Percentiles rank a stretch among this genome's conserved stretches.
phyloP scores from a whole-genome alignment of 64 coral and sea anemone genomes.

The Montipora sp. region DNA sequence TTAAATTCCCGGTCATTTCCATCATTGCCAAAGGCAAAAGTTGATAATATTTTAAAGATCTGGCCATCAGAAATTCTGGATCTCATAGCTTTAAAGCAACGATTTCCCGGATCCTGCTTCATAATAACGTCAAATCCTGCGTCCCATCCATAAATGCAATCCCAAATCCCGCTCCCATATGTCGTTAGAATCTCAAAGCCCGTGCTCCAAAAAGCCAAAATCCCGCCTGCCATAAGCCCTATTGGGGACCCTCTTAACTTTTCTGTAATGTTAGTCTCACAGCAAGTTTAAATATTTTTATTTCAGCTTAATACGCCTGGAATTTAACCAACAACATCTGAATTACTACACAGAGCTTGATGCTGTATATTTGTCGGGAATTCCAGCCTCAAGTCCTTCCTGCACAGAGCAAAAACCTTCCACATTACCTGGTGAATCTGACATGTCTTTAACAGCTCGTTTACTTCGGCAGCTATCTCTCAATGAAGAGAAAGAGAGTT shows the following conservation, averaged over 20 bases:
- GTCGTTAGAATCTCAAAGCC: fast-evolving
- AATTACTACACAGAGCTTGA: slow-evolving; percentile 97
- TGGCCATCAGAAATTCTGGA: too few species aligned
- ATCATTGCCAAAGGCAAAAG: too few species aligned
- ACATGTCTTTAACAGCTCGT: not conserved
- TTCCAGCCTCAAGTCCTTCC: not conserved
- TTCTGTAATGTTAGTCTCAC: not conserved
- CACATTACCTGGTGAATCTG: not conserved
- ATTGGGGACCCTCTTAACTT: too few species aligned
- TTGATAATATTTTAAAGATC: too few species aligned
- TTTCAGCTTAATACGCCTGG: slow-evolving; percentile 82
- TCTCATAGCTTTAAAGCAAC: too few species aligned
- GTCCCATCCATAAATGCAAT: too few species aligned
- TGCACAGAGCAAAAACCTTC: not conserved
- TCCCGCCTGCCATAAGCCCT: too few species aligned
- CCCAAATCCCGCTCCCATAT: too few species aligned
- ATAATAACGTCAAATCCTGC: too few species aligned
- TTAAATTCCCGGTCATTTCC: too few species aligned
- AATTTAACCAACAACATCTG: slow-evolving; percentile 94
- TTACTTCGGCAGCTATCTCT: slow-evolving; percentile 27
- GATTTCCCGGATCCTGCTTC: too few species aligned
- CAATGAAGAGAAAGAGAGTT: slow-evolving; percentile 1
- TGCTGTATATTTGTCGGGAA: slow-evolving; percentile 88
- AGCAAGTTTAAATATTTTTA: not conserved
- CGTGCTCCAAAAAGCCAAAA: too few species aligned